Evolutionary conservation across 2,113 vertebrate genomes (phyloP).

Genomic region (Dermatemys mawii): DNA sequence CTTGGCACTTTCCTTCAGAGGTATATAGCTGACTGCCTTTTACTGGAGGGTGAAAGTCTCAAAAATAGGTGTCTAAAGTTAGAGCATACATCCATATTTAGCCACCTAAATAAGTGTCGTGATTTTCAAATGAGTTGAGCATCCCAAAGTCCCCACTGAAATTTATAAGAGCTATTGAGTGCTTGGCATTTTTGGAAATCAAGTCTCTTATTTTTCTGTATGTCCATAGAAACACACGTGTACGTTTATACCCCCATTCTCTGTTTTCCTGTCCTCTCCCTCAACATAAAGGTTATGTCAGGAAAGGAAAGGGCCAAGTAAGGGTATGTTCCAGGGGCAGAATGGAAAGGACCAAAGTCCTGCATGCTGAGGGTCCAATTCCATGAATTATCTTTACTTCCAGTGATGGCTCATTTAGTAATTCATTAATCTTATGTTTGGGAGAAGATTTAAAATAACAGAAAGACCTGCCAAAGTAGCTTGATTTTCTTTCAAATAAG

Average conservation of each 20-base stretch:
- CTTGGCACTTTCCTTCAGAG: not conserved
- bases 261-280: not conserved
- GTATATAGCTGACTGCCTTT: not conserved
- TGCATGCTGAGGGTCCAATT: not conserved
- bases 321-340: not conserved
- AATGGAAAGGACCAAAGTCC: not conserved
- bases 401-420: not conserved
- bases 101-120: not conserved
- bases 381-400: not conserved
- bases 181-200: not conserved
- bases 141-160: not conserved
- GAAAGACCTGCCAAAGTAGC: not conserved
- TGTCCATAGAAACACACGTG: fast-evolving
- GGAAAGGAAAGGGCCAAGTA: not conserved
- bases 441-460: not conserved
- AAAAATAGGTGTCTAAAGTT: not conserved
- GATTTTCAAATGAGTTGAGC: not conserved
- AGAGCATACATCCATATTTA: not conserved
- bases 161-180: not conserved
- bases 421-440: not conserved
- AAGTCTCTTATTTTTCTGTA: not conserved
- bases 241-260: not conserved
- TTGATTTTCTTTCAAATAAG: not conserved
- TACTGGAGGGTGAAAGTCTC: not conserved
- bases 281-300: not conserved